Conservation (phyloP, 2,888 invertebrate species). For the Pegoplata infirma region DNA sequence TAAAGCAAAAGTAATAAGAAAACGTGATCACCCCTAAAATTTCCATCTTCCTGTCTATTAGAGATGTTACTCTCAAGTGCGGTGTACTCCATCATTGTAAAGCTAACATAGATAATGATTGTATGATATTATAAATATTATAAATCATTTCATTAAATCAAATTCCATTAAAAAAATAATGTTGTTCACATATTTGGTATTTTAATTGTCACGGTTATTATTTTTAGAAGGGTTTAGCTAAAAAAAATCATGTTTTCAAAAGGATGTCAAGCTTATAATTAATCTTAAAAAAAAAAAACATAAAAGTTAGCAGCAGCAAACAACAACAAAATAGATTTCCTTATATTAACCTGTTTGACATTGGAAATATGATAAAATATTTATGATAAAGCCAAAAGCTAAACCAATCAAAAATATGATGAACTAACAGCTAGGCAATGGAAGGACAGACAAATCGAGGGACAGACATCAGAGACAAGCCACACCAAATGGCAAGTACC, state of each 20-base stretch:
- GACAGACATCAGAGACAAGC: background rate
- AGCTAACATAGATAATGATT: no score
- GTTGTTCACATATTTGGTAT: no score
- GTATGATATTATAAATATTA: no score
- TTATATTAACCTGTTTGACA: background rate
- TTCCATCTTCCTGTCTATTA: no score
- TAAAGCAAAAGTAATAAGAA: no score
- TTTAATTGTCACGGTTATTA: background rate
- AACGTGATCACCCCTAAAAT: no score
- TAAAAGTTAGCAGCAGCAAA: background rate
- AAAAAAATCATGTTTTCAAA: slow-evolving; percentile 4
- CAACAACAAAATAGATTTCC: background rate
- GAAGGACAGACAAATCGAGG: no score
- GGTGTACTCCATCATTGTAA: no score
- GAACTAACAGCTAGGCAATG: background rate
- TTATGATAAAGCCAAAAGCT: slow-evolving; percentile 31
- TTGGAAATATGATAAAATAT: background rate
- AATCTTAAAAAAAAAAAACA: slow-evolving; percentile 7
- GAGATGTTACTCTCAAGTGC: no score
- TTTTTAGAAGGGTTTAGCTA: slow-evolving; percentile 23
- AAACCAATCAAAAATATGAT: slow-evolving; percentile 27
- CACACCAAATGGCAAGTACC: slow-evolving; percentile 1
- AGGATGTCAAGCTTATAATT: slow-evolving; percentile 40
- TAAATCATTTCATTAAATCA: no score
- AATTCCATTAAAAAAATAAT: no score